Percentiles rank a stretch among this genome's conserved stretches.
Evolutionary conservation across 2,113 vertebrate species (phyloP).

Genomic region (Cebus imitator): DNA sequence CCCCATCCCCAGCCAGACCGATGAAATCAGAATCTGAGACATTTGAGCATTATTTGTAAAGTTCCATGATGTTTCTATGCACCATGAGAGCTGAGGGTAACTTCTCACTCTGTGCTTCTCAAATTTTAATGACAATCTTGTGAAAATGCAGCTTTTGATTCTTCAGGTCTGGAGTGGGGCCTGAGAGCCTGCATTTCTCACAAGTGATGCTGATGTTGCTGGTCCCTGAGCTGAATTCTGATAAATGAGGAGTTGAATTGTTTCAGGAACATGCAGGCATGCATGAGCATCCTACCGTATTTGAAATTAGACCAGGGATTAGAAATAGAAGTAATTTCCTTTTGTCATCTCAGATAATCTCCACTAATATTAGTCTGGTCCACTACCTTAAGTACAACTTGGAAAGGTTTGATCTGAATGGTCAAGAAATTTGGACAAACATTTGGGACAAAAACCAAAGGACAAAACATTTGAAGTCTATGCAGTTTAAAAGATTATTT

Average conservation of each 20-base stretch:
- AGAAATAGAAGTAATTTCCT: background rate
- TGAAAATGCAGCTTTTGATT: background rate
- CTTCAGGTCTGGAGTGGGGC: background rate
- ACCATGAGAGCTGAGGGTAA: background rate
- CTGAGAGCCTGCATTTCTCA: background rate
- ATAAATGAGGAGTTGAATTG: background rate
- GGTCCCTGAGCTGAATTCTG: background rate
- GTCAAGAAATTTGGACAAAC: background rate
- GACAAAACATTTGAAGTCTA: background rate
- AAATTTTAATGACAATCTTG: background rate
- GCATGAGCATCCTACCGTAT: background rate
- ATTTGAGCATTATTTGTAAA: background rate
- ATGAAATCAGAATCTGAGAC: background rate
- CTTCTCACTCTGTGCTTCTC: background rate
- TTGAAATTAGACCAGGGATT: background rate
- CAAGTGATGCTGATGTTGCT: background rate
- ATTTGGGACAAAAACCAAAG: background rate
- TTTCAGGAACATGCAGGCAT: background rate
- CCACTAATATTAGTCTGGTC: background rate
- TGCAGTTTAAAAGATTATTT: background rate
- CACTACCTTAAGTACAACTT: background rate
- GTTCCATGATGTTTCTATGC: background rate
- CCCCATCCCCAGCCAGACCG: too few relatives aligned
- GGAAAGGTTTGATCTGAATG: background rate
- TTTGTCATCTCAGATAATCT: background rate